Evolutionary conservation across 2,113 vertebrate genomes (phyloP).

Genomic region (Carettochelys insculpta): DNA sequence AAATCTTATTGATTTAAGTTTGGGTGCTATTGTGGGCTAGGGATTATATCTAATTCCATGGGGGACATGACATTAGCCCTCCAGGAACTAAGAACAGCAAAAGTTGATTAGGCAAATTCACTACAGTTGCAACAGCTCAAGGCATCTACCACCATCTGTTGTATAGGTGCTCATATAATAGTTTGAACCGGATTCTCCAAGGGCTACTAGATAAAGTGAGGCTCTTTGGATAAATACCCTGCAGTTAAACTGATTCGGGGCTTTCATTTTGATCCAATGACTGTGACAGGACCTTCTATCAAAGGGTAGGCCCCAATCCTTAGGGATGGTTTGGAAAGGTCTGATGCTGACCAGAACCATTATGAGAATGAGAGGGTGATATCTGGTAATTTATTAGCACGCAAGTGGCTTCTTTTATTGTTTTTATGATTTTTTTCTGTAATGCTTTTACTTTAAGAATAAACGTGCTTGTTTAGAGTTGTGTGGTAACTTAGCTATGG

Average conservation of each 20-base stretch:
- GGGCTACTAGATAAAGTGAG: background rate
- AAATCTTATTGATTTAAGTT: background rate
- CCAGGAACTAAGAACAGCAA: background rate
- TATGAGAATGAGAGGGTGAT: background rate
- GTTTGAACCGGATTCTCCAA: background rate
- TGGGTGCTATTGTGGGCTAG: background rate
- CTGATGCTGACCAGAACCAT: background rate
- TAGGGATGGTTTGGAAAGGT: background rate
- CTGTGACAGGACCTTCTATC: background rate
- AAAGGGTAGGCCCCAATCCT: background rate
- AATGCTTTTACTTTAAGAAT: background rate
- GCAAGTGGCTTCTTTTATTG: background rate
- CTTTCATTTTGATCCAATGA: background rate
- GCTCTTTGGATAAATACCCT: background rate
- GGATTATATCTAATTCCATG: background rate
- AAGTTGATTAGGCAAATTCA: background rate
- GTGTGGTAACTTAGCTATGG: background rate
- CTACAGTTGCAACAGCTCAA: background rate
- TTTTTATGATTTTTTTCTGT: background rate
- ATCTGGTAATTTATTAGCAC: background rate
- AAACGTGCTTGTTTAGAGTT: background rate
- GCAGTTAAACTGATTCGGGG: background rate
- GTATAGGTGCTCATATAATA: background rate
- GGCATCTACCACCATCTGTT: background rate
- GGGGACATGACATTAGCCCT: background rate